Evolutionary conservation across 92 coral and sea anemone species (phyloP), one percentile per base, ranked within the genome.

Genomic region (Paragorgia papillata): DNA sequence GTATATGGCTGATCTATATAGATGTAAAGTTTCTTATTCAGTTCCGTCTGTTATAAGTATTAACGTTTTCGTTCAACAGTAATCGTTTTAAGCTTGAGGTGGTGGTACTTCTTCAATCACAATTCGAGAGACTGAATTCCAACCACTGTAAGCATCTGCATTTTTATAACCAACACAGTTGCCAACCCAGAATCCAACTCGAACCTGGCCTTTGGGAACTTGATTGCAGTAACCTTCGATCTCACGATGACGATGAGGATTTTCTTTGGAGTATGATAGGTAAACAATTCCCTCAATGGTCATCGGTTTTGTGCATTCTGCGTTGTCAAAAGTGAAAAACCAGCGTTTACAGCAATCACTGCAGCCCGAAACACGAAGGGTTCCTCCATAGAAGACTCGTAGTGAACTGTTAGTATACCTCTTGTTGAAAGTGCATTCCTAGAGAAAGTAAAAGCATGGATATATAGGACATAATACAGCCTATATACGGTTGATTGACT

Each of bases 161-260:
- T 66, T 17, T 7, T 55, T 55, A 30, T 60, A 60, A 33, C 73
- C 73, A 35, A 14, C 73, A 66, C 73, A 66, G 73, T 66, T 66
- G 9, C 82, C 82, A 12, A 76, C 73, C 82, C 82, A 77, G 30
- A 77, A 44, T 41, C 82, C 82, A 19, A 67, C 74, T 25, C 58
- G 74, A 24, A 67, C 57, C 4, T 46, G 57, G 14, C 74, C 74
- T 13, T 62, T 46, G 35, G 82, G 62, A 64, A 77, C 60, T 7
- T 77, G 40, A 5, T 77, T 30, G 46, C 83, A 79, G 51, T 65
- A 65, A 33, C 83, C 76, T 63, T 66, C 77, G 43, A 79, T 79
- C 21, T 62, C 35, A 59, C 82, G 82, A 77, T 77, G 82, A 53
- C 82, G 76, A 48, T 62, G 73, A 54, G 55, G 48, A 21, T 65